A percentile compares a stretch with the other conserved stretches of the same genome.
Conservation (phyloP, 2,888 invertebrate genomes). For the Chydorus sphaericus region DNA sequence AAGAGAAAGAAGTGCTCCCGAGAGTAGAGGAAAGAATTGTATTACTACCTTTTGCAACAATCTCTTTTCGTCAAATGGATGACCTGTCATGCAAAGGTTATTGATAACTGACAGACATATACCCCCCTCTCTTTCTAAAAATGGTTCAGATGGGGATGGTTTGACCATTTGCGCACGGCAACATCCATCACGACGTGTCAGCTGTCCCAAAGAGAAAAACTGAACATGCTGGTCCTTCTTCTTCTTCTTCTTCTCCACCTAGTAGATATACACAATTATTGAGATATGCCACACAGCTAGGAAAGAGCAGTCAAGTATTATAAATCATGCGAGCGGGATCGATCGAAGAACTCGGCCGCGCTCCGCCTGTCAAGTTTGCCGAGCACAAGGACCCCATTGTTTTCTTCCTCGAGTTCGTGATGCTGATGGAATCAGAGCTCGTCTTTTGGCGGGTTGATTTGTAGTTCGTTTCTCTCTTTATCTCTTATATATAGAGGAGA, state of each 20-base stretch:
- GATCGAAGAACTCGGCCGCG: not conserved
- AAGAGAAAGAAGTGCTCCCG: not conserved
- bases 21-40: no score
- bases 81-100: constrained; percentile 11
- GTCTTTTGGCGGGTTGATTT: no score
- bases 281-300: constrained; percentile 1
- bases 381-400: not conserved
- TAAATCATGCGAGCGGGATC: constrained; percentile 4
- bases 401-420: no score
- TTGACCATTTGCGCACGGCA: constrained; percentile 6
- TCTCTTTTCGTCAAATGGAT: no score
- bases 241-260: not conserved
- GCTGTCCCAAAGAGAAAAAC: no score
- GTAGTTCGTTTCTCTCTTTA: no score
- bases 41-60: no score
- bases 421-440: no score
- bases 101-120: constrained; percentile 14
- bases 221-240: no score
- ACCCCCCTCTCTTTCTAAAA: not conserved
- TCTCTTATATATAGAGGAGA: no score
- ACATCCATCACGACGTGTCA: constrained; percentile 5
- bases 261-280: constrained; percentile 1
- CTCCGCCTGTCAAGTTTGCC: not conserved
- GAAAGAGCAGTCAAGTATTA: no score
- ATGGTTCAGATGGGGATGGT: not conserved